Base-by-base conservation (phyloP, 2,113 vertebrate species). In the Todiramphus chloris region DNA sequence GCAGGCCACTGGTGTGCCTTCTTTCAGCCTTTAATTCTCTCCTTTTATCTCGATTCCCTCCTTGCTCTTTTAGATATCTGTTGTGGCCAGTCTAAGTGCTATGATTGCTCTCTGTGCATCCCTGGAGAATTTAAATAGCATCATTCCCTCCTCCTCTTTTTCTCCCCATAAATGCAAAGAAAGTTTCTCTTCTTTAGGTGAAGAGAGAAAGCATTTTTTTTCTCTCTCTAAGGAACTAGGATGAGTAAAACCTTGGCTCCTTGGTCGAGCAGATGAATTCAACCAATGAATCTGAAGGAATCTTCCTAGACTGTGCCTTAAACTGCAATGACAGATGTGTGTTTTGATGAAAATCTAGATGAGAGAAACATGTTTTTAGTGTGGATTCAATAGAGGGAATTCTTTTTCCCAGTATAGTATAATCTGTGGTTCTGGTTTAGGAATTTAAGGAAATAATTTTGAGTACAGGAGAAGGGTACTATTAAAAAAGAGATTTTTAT, bases 121-220 rank as follows among this genome's bases (percentile, higher is more conserved):
- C 63, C 67, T 83, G 37, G 37, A 93, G 90, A 85, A 83, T 94
- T 83, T 88, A 85, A 94, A 92, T 51, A 77, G 59, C 55, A 35
- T 62, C 41, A 46, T 66, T 83, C 41, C 13, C 30, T 77, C 39
- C 27, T 88, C 15, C 46, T 76, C 31, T 62, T 66, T 89, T 89
- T 82, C 58, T 55, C 23, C 31, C 46, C 67, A 9, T 66, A 83
- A 93, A 83, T 74, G 50, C 55, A 80, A 27, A 69, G 50, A 53
- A 48, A 69, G 19, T 76, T 85, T 76, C 41, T 85, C 35, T 35
- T 94, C 19, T 79, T 72, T 80, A 82, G 78, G 31, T 59, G 44
- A 77, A 77, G 63, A 83, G 8, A 63, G 41, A 69, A 80, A 67
- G 44, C 3, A 1, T 27, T 62, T 27, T 62, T 62, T 53, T 25